Evolutionary conservation across 2,888 invertebrate genomes (phyloP), one percentile per base, ranked within the genome.

Genomic region (Empis stercorea): DNA sequence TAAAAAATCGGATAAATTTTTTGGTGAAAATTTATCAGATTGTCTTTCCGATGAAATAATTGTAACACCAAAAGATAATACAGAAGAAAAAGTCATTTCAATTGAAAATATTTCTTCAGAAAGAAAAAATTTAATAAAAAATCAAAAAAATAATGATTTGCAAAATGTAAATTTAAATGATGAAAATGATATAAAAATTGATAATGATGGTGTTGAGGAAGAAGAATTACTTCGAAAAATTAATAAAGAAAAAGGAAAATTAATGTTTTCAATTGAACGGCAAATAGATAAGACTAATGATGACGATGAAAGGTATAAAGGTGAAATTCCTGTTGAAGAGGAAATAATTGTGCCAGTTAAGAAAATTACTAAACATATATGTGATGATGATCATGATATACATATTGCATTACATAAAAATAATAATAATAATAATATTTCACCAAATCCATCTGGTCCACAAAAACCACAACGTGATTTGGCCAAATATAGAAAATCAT

Each of bases 391-490:
- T 10, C 50, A 51, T 3, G 30, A 42, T 9, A 23, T 52, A 49
- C n/a, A 34, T 45, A 7, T 10, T 42, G 1, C 50, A 51, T 30
- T 30, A 32, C 30, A 41, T n/a, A 42, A 30, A 2, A 23, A 44
- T 30, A 20, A 16, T 37, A 16, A 37, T 17, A 32, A 5, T 32
- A 10, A 34, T 13, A 17, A 38, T 27, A 27, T 27, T 7, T 38
- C 17, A 10, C 17, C 9, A n/a, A 32, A 37, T 32, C 11, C 36
- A 36, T n/a, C 30, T 30, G 6, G 51, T 23, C 56, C 56, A n/a
- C 51, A 52, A 37, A 57, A 57, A 51, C 56, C 56, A 10, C 50
- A 52, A 38, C 46, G 56, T n/a, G 56, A 57, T 41, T 55, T 57
- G 38, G 44, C 48, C 16, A 52, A 53, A 43, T 55, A 54, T 46